A percentile compares a stretch with the other conserved stretches of the same genome.
These are phyloP conservation scores for Lethocerus indicus DNA, from an alignment of 1,140 invertebrate species.

Conservation along the genomic window DNA sequence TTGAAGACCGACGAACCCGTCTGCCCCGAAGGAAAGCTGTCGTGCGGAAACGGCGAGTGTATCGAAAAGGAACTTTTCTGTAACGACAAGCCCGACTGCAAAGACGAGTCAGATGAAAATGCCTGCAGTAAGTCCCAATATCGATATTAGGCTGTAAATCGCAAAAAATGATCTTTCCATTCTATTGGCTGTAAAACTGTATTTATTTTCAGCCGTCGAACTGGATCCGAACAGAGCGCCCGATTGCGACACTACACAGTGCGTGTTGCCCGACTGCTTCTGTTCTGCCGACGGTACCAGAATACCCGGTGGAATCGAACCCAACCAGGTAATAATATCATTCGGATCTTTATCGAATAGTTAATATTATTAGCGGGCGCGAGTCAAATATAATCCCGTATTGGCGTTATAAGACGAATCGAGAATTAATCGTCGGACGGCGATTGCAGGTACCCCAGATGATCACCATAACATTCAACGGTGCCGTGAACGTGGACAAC, in stretches of 20 bases:
- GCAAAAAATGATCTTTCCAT: too few relatives aligned
- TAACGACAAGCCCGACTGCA: slow-evolving; percentile 80
- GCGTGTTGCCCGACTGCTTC: slow-evolving; percentile 79
- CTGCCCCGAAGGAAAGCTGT: slow-evolving; percentile 70
- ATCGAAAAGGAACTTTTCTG: slow-evolving; percentile 83
- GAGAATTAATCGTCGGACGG: too few relatives aligned
- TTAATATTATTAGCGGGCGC: not conserved
- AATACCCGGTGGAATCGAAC: slow-evolving; percentile 67
- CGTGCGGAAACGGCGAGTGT: slow-evolving; percentile 78
- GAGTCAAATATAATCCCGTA: not conserved
- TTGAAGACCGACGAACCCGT: slow-evolving; percentile 82
- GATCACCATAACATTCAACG: slow-evolving; percentile 89
- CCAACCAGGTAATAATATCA: slow-evolving; percentile 33
- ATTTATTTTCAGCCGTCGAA: slow-evolving; percentile 48
- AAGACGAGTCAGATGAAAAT: slow-evolving; percentile 88
- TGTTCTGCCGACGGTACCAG: slow-evolving; percentile 83
- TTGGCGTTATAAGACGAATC: too few relatives aligned
- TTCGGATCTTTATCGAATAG: not conserved
- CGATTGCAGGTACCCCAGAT: slow-evolving; percentile 74
- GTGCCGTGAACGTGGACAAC: slow-evolving; percentile 86
- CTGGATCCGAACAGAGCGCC: slow-evolving; percentile 75
- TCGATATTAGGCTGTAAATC: not conserved
- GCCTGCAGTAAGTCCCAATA: slow-evolving; percentile 65
- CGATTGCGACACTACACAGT: slow-evolving; percentile 76
- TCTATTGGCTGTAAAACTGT: not conserved